Conservation (phyloP, 2,888 invertebrate species). For the Strigamia crassipes region DNA sequence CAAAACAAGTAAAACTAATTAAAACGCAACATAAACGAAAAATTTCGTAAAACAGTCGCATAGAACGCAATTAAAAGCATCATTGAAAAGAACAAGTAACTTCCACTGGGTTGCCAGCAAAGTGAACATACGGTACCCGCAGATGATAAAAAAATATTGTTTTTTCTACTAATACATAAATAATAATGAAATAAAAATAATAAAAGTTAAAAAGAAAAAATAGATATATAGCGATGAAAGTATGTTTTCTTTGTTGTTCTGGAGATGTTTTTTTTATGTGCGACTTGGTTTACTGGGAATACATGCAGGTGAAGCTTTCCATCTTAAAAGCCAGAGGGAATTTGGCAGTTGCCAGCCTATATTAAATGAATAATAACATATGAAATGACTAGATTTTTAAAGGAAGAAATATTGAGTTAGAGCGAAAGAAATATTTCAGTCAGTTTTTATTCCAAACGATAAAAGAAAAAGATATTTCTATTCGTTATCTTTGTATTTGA, state of each 20-base stretch:
- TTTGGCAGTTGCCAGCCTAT: background rate
- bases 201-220: background rate
- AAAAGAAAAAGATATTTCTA: too few species aligned
- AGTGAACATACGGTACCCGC: background rate
- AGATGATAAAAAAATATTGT: background rate
- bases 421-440: too few species aligned
- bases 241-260: background rate
- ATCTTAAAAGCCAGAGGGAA: conserved; percentile 10
- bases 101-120: too few species aligned
- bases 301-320: conserved; percentile 10
- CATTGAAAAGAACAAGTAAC: too few species aligned
- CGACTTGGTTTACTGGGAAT: background rate
- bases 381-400: background rate
- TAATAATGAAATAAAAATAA: background rate
- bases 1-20: too few species aligned
- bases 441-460: too few species aligned
- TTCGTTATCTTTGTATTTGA: too few species aligned
- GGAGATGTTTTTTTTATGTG: background rate
- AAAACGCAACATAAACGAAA: too few species aligned
- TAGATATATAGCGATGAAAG: background rate
- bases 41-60: too few species aligned
- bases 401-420: background rate
- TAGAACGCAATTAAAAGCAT: too few species aligned
- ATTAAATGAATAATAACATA: background rate
- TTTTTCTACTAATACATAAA: too few species aligned